Conservation (phyloP, 2,888 invertebrate species). For the Carcina quercana region DNA sequence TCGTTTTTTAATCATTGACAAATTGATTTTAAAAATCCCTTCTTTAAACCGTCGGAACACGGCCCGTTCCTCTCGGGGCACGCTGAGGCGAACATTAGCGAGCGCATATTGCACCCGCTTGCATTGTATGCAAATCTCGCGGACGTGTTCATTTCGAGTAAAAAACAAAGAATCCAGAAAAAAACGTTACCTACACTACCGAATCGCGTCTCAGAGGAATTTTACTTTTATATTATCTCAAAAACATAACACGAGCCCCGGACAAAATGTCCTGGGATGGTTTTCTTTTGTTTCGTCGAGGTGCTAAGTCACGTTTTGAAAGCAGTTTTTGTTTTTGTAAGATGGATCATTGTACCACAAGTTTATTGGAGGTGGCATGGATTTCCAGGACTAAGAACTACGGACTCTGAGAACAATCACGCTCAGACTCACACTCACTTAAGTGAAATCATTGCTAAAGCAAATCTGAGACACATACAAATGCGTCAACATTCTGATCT, state of each 20-base stretch:
- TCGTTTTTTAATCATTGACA: too few species aligned
- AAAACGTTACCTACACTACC: slow-evolving; percentile 22
- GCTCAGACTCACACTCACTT: too few species aligned
- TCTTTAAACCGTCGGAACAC: too few species aligned
- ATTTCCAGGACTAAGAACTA: too few species aligned
- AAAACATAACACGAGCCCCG: slow-evolving; percentile 40
- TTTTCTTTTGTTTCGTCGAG: slow-evolving; percentile 19
- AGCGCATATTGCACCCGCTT: slow-evolving; percentile 57
- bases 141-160: slow-evolving; percentile 61
- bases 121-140: slow-evolving; percentile 67
- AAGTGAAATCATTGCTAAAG: too few species aligned
- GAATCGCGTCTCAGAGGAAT: slow-evolving; percentile 36
- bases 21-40: too few species aligned
- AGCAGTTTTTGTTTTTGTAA: slow-evolving; percentile 3
- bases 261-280: slow-evolving; percentile 31
- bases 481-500: too few species aligned
- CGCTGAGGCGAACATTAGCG: slow-evolving; percentile 38
- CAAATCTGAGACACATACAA: too few species aligned
- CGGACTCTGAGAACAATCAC: too few species aligned
- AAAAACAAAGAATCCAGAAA: slow-evolving; percentile 33
- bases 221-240: slow-evolving; percentile 55
- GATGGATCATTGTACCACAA: too few species aligned
- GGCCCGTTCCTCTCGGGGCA: too few species aligned
- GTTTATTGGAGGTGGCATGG: too few species aligned
- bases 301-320: slow-evolving; percentile 26